Evolutionary conservation across 2,113 vertebrate genomes (phyloP), one percentile per base, ranked within the genome.

Genomic region (Boleophthalmus pectinirostris): DNA sequence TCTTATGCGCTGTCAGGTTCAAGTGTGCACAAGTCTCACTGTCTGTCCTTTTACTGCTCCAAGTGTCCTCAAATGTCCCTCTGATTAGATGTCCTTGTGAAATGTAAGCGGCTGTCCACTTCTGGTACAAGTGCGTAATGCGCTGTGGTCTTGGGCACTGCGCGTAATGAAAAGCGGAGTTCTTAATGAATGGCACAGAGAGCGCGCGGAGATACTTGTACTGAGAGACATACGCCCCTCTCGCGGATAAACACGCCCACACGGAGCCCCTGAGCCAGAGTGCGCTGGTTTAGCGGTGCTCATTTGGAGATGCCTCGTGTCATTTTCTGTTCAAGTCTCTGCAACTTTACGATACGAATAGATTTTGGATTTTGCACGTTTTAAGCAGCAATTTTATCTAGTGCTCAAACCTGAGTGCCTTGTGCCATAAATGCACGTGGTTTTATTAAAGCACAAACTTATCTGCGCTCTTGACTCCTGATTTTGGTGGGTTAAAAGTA

Each of bases 121-220:
- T 25, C 11, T 21, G 11, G 56, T 70, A 73, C 78, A 68, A 81
- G 49, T 58, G 77, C 38, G 14, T 4, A 64, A 72, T 70, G 69
- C 65, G 58, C 67, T 47, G 60, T 45, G 81, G 74, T 79, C 74
- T 77, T 65, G 67, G 64, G 69, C 77, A 76, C 70, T 68, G 72
- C 72, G 20, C 73, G 69, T 80, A 74, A 73, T 63, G 70, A 77
- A 78, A 61, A 53, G 54, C 77, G 68, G 80, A 70, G 69, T 64
- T 78, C 53, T 69, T 61, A 89, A 89, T 88, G 85, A 87, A 89
- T 86, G 85, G 75, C 78, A 72, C 81, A 1, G 72, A 69, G 45
- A 63, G 77, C 68, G 14, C 68, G 14, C 35, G 33, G 61, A 74
- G 77, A 71, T 72, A 85, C 84, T 88, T 60, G 71, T 70, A 70